These are phyloP conservation scores for Corydoras sp. DNA, from an alignment of 2,113 vertebrate species.

Conservation along the genomic window DNA sequence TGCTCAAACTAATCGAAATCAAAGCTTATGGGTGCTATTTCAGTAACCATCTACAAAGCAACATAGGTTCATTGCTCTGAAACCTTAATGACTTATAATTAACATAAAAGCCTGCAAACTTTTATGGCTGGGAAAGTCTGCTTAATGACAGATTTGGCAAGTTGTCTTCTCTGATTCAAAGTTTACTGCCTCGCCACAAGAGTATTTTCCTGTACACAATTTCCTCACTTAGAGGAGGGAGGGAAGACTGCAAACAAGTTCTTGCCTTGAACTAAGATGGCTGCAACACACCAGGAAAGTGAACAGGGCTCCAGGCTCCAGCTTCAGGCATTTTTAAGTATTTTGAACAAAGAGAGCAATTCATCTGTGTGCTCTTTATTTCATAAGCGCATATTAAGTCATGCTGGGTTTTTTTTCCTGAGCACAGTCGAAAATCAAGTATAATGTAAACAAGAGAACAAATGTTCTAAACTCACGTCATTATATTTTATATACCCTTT, in stretches of 20 bases:
- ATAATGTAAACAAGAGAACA: neutral
- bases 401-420: conserved; percentile 8
- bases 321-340: conserved; percentile 46
- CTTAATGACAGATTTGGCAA: conserved; percentile 33
- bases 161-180: conserved; percentile 8
- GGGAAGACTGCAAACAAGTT: conserved; percentile 34
- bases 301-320: conserved; percentile 45
- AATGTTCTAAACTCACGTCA: too few species aligned
- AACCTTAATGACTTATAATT: conserved; percentile 20
- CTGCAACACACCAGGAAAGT: conserved; percentile 52
- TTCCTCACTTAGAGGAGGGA: conserved; percentile 23
- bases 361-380: conserved; percentile 24
- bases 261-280: conserved; percentile 49
- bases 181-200: conserved; percentile 31
- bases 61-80: conserved; percentile 1
- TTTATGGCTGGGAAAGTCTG: conserved; percentile 29
- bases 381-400: neutral
- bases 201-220: conserved; percentile 35
- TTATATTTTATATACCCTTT: too few species aligned
- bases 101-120: conserved; percentile 19
- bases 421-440: neutral
- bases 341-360: conserved; percentile 30
- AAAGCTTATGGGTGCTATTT: conserved; percentile 4
- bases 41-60: neutral
- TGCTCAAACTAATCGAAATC: neutral